Evolutionary conservation across 2,888 invertebrate species (phyloP).

Genomic region (Aspidapion aeneum): DNA sequence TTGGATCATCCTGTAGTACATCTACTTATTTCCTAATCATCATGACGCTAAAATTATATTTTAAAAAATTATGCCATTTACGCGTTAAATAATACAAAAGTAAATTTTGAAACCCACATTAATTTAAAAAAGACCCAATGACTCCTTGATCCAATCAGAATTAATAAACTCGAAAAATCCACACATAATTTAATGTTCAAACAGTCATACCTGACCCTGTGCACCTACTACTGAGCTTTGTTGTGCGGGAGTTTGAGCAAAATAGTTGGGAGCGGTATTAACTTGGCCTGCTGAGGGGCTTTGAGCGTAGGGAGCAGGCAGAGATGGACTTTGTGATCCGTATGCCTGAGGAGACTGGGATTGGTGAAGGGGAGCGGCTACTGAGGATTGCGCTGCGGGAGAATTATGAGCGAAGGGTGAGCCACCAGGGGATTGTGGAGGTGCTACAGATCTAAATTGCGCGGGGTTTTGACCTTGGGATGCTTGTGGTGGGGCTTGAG

Average conservation of each 20-base stretch:
- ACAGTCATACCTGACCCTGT: slow-evolving; percentile 2
- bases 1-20: no score
- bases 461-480: slow-evolving; percentile 20
- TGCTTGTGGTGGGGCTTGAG: slow-evolving; percentile 20
- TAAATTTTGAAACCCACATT: no score
- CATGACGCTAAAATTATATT: no score
- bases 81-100: no score
- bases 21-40: no score
- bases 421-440: slow-evolving; percentile 9
- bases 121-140: no score
- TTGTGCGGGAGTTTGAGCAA: neutral
- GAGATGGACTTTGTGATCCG: neutral
- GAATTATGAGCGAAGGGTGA: neutral
- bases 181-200: no score
- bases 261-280: neutral
- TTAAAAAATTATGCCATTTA: no score
- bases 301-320: neutral
- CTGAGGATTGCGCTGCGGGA: no score
- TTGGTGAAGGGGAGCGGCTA: neutral
- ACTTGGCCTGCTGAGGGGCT: neutral
- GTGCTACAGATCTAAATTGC: slow-evolving; percentile 22
- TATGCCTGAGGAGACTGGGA: neutral
- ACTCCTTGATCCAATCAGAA: no score
- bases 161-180: no score
- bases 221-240: neutral